Evolutionary conservation across 2,113 vertebrate genomes (phyloP), one percentile per base, ranked within the genome.

Genomic region (Apodemus sylvaticus): DNA sequence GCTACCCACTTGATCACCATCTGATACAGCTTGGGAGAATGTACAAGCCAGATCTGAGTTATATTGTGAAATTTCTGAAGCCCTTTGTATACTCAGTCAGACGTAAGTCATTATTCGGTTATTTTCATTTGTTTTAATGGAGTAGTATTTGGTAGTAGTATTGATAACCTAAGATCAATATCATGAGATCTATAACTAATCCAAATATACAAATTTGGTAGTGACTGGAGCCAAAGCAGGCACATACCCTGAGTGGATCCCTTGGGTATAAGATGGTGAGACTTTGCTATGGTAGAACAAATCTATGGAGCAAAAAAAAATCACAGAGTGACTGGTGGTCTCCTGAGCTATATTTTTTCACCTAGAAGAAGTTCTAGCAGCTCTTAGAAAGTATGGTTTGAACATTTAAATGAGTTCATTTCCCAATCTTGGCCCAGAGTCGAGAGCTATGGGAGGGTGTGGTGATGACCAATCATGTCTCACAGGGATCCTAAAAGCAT

Each of bases 1-100:
- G 98, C 64, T 20, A 89, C 64, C 98, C 98, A n/a, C 77, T 64
- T 6, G 98, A 98, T 19, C 97, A 97, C 22, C 98, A 98, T 81
- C 95, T 98, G 64, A 94, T 98, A 77, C 97, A 96, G 13, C 96
- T 98, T 19, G 98, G 98, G 13, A 96, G 83, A 87, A 82, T 95
- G 39, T 92, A 97, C 26, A 97, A 97, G 42, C 91, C 97, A 68
- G 95, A 98, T 62, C 88, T 98, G 96, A 95, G 91, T 68, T 98
- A 98, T 58, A 83, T 97, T 51, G 68, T 96, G 36, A 97, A 88
- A 79, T 98, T 98, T 89, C 45, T 97, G 53, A 95, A 96, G 79
- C 96, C 97, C 19, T 98, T 98, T 91, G 60, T 98, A 17, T 96
- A 98, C 36, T 94, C 90, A 6, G 45, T 98, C 87, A 96, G 97